Evolutionary conservation across 2,113 vertebrate species (phyloP), one percentile per base, ranked within the genome.

Genomic region (Alethe castanea): DNA sequence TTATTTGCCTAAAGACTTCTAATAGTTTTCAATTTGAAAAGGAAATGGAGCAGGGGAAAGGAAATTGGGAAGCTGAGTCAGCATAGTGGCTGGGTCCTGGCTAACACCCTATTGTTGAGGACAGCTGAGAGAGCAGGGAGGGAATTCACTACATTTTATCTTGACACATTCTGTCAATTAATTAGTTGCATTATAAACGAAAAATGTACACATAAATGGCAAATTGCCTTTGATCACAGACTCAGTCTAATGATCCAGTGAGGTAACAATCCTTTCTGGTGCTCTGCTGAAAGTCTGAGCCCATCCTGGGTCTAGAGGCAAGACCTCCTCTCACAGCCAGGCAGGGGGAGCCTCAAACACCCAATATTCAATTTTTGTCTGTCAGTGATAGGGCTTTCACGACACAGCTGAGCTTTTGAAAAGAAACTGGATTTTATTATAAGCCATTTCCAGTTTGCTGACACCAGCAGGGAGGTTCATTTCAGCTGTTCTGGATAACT

Each of bases 11-110:
- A 95, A 97, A 96, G 81, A 92, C 82, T 92, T 74, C 92, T 95
- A 96, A 97, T 92, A 93, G 91, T 88, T 97, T 97, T 94, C 96
- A 96, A 96, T 97, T 95, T 96, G 95, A 84, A 91, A 96, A 96
- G 93, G 97, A 97, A 97, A 97, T 96, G 96, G 86, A 97, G 94
- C 96, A 96, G 62, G 59, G 89, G 88, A 95, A 92, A 90, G 83
- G 90, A 70, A 91, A 92, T 3, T 83, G 86, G 82, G 50, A 81
- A 95, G 92, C 92, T 94, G 66, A 91, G 91, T 96, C 95, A 96
- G 95, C 94, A 80, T 3, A 35, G 28, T 12, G 42, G 19, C 70
- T 50, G 76, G 33, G 33, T 65, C 35, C 69, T 50, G 44, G 57
- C 35, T 92, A 59, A 40, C 0, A 5, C 45, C 1, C 9, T 59